A percentile compares a stretch with the other conserved stretches of the same genome.
These are phyloP conservation scores for Thomomys bottae DNA, from an alignment of 2,113 vertebrate genomes.

Conservation along the genomic window DNA sequence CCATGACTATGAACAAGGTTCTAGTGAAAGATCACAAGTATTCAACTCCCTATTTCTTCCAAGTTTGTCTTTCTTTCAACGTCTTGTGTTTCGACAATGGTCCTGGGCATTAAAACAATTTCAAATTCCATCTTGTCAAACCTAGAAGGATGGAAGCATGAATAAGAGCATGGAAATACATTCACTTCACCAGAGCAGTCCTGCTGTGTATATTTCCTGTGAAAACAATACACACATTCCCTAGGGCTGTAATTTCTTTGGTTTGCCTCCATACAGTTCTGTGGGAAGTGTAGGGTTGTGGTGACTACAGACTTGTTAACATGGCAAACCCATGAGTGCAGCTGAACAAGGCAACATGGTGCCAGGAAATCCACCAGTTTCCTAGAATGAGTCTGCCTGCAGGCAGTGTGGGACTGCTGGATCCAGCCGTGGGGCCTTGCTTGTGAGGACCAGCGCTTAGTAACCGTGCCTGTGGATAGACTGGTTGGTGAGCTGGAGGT, in stretches of 20 bases:
- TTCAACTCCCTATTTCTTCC: not conserved
- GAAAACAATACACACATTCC: not conserved
- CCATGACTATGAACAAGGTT: not conserved
- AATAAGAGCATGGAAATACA: not conserved
- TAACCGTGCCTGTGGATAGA: not conserved
- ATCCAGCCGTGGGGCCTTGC: not conserved
- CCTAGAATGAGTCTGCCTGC: not conserved
- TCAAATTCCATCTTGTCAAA: conserved; percentile 45
- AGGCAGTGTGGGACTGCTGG: too few species aligned
- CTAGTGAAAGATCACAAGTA: not conserved
- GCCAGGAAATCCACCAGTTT: not conserved
- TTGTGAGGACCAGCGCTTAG: not conserved
- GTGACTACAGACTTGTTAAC: conserved; percentile 16
- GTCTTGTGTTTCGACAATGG: conserved; percentile 24
- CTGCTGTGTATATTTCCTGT: not conserved
- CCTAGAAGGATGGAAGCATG: not conserved
- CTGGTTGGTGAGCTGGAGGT: not conserved
- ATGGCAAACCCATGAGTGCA: not conserved
- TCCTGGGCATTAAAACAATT: not conserved
- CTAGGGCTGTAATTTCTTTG: conserved; percentile 10
- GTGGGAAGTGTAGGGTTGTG: not conserved
- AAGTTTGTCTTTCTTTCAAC: not conserved
- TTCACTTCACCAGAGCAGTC: not conserved
- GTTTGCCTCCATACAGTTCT: not conserved
- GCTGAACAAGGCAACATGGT: not conserved